These are phyloP conservation scores for Athene noctua DNA, from an alignment of 2,113 vertebrate genomes.

Conservation along the genomic window DNA sequence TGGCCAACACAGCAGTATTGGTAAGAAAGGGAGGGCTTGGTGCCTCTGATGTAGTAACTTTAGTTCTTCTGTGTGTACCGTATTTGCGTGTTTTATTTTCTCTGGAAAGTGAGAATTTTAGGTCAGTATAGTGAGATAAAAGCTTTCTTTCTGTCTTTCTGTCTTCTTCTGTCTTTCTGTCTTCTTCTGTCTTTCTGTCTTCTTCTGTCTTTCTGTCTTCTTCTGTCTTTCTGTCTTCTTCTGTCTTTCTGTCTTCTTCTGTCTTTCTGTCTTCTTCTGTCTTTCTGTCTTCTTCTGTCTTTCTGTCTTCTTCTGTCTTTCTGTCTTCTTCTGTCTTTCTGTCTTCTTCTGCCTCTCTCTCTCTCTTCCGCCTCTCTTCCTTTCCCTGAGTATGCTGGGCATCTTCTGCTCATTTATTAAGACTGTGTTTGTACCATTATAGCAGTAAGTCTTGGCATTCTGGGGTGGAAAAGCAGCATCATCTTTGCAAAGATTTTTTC, in stretches of 20 bases:
- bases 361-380: background rate
- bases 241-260: too few relatives aligned
- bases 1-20: conserved; percentile 88
- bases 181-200: too few relatives aligned
- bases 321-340: too few relatives aligned
- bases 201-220: too few relatives aligned
- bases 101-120: background rate
- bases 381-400: background rate
- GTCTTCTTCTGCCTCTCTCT: too few relatives aligned
- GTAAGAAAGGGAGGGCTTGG: conserved; percentile 74
- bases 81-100: background rate
- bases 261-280: background rate
- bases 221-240: too few relatives aligned
- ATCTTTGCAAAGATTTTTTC: background rate
- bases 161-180: background rate
- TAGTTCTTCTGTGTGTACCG: background rate
- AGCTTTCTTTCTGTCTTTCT: background rate
- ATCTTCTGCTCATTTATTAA: background rate
- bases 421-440: rapidly evolving
- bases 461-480: background rate
- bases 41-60: conserved; percentile 10
- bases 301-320: too few relatives aligned
- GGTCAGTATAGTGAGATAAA: background rate
- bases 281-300: background rate
- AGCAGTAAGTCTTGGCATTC: background rate